Percentiles rank a stretch among this genome's conserved stretches.
phyloP scores from a whole-genome alignment of 1,140 invertebrate species.

The Cotesia chilonis region DNA sequence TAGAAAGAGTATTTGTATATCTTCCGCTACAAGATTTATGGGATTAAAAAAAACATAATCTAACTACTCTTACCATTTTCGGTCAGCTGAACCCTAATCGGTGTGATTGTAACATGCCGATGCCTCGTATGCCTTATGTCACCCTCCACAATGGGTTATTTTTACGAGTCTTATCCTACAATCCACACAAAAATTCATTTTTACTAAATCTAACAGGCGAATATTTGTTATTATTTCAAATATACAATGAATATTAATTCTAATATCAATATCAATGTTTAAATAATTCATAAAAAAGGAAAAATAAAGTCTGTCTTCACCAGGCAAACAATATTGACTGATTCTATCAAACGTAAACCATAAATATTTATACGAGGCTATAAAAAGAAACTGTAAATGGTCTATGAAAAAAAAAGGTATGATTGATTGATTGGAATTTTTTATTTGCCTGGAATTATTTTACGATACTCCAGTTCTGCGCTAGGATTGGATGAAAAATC shows the following conservation, averaged over 20 bases:
- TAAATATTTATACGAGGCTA: no score
- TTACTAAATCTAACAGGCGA: background rate
- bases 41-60: background rate
- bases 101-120: constrained; percentile 52
- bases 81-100: constrained; percentile 49
- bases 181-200: constrained; percentile 2
- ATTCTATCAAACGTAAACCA: no score
- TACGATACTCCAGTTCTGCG: no score
- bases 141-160: constrained; percentile 52
- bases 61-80: constrained; percentile 47
- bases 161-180: constrained; percentile 15
- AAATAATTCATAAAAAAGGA: no score
- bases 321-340: no score
- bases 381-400: no score
- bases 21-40: background rate
- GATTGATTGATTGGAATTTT: no score
- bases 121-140: constrained; percentile 51
- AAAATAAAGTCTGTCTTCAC: no score
- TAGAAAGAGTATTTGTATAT: background rate
- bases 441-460: no score
- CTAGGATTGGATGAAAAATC: no score
- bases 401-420: no score
- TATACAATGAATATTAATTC: background rate
- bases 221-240: background rate
- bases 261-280: no score